Percentiles rank a stretch among this genome's conserved stretches.
phyloP scores from a whole-genome alignment of 2,113 vertebrate species.

The Eubucco bourcierii region DNA sequence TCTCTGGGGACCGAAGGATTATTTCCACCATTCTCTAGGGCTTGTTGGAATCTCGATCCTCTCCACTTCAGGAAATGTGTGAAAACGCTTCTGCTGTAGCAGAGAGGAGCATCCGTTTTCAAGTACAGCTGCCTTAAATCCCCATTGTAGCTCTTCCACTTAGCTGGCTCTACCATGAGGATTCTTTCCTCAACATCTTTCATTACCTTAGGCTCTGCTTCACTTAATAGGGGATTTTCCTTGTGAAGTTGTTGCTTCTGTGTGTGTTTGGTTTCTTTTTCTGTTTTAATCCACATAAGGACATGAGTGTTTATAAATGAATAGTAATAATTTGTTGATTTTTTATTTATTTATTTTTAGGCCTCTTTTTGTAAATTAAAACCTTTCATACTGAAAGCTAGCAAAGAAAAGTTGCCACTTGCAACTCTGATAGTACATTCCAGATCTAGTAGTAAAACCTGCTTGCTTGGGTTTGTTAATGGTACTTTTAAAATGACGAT shows the following conservation, averaged over 20 bases:
- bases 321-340: neutral
- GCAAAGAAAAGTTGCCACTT: neutral
- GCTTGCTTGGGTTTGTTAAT: neutral
- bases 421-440: neutral
- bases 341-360: neutral
- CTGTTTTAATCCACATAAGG: neutral
- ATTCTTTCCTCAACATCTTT: rapidly evolving
- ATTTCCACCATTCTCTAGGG: neutral
- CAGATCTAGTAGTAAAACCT: neutral
- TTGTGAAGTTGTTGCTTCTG: neutral
- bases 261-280: neutral
- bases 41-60: neutral
- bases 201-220: neutral
- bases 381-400: neutral
- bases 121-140: neutral
- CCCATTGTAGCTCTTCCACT: neutral
- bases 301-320: neutral
- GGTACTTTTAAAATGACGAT: neutral
- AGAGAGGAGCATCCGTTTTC: neutral
- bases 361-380: neutral
- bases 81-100: neutral
- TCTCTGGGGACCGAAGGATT: neutral
- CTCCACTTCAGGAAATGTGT: neutral
- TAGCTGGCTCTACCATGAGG: rapidly evolving
- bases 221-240: neutral